These are phyloP conservation scores for Paedocypris micromegethes DNA, from an alignment of 2,797 vertebrate species.

Conservation along the genomic window DNA sequence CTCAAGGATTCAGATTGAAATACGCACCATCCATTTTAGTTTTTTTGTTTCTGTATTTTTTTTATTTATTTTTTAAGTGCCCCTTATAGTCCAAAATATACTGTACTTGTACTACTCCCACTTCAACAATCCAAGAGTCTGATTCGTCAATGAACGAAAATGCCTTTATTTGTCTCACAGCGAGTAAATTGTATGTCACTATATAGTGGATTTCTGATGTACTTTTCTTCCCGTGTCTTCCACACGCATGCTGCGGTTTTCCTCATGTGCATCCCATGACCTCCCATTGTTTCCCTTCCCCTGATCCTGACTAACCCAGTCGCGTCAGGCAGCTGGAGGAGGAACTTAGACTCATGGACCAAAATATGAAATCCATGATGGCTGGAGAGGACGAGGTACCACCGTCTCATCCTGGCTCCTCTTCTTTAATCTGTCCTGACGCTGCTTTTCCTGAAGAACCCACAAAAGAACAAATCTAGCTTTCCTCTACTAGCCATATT, in stretches of 20 bases:
- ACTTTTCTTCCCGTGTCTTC: conserved; percentile 47
- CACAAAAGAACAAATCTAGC: too few relatives aligned
- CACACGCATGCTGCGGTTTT: conserved; percentile 60
- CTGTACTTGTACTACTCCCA: too few relatives aligned
- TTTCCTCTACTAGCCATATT: too few relatives aligned
- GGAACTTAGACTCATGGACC: conserved; percentile 92
- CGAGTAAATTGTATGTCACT: too few relatives aligned
- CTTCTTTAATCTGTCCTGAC: conserved; percentile 27
- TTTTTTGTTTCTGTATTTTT: too few relatives aligned
- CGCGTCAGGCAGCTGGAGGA: conserved; percentile 87
- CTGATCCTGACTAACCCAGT: conserved; percentile 73
- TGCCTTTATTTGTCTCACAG: background rate
- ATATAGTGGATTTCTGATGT: conserved; percentile 29
- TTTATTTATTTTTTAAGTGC: too few relatives aligned
- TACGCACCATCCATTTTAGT: too few relatives aligned
- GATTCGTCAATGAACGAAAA: background rate
- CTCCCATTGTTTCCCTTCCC: conserved; percentile 39
- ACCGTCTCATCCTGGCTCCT: conserved; percentile 34
- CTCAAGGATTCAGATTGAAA: too few relatives aligned
- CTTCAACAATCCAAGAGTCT: too few relatives aligned
- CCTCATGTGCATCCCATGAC: conserved; percentile 44
- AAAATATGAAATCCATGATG: conserved; percentile 93
- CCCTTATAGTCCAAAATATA: too few relatives aligned
- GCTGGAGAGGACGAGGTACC: conserved; percentile 97
- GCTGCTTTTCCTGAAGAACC: too few relatives aligned